These are phyloP conservation scores for Nomia melanderi DNA, from an alignment of 1,140 invertebrate species.

Conservation along the genomic window DNA sequence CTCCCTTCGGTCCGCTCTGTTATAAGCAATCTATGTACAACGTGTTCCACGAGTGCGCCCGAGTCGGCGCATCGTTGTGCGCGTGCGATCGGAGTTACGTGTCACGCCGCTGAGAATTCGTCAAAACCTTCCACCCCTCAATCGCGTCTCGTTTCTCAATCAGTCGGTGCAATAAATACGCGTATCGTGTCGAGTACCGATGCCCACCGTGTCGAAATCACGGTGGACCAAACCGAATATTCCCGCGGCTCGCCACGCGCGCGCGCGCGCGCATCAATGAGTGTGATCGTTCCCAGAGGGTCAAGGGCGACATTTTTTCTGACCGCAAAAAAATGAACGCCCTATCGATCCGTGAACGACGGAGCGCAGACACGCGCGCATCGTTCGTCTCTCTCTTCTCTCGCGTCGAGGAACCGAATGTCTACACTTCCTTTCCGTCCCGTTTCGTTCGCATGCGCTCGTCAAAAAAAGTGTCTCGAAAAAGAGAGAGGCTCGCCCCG, in stretches of 20 bases:
- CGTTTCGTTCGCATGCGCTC: neutral
- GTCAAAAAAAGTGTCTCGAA: slow-evolving; percentile 8
- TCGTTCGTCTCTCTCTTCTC: neutral
- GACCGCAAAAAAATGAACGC: slow-evolving; percentile 63
- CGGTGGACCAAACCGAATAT: neutral
- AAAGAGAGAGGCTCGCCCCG: slow-evolving; percentile 3
- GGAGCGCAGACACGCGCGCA: neutral
- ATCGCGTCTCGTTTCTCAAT: neutral
- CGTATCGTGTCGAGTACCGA: neutral
- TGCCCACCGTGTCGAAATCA: neutral
- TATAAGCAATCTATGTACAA: slow-evolving; percentile 38
- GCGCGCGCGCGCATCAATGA: neutral
- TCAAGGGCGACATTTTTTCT: slow-evolving; percentile 57
- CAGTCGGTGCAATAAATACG: neutral
- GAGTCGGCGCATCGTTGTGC: slow-evolving; percentile 16
- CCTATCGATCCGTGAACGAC: slow-evolving; percentile 26
- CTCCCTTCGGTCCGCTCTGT: slow-evolving; percentile 44
- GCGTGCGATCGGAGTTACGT: slow-evolving; percentile 48
- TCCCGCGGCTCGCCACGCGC: neutral
- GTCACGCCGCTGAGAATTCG: slow-evolving; percentile 24
- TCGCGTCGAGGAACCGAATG: neutral
- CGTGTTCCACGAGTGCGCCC: slow-evolving; percentile 31
- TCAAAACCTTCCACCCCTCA: slow-evolving; percentile 45
- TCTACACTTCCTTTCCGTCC: neutral
- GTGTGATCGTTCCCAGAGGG: neutral